Evolutionary conservation across 92 coral and sea anemone species (phyloP).

Genomic region (Parazoanthus darwini): DNA sequence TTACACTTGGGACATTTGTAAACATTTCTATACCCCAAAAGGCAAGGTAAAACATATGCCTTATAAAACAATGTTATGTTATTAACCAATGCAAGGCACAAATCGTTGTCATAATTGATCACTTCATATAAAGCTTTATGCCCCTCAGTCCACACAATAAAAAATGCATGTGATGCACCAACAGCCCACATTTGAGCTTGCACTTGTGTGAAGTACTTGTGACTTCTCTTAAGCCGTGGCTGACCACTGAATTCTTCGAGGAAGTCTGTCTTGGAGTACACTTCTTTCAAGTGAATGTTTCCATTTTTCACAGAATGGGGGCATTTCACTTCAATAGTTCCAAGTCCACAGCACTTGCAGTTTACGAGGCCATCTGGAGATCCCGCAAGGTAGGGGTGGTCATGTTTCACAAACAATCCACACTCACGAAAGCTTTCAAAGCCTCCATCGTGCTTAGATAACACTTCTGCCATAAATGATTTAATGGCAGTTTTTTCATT

Average conservation of each 20-base stretch:
- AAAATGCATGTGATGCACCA: constrained; percentile 39
- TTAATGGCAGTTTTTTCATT: constrained; percentile 53
- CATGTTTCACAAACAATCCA: constrained; percentile 55
- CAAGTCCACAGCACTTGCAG: constrained; percentile 43
- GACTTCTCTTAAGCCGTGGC: constrained; percentile 3
- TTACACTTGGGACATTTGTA: constrained; percentile 50
- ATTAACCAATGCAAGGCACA: not conserved
- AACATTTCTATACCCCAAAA: constrained; percentile 31
- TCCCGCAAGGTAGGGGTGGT: constrained; percentile 60
- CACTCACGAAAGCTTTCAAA: constrained; percentile 56
- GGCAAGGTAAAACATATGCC: constrained; percentile 40
- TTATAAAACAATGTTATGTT: constrained; percentile 38
- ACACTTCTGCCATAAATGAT: constrained; percentile 52
- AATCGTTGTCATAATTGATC: not conserved
- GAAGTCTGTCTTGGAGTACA: not conserved
- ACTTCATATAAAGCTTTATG: constrained; percentile 20
- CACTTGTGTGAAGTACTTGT: constrained; percentile 27
- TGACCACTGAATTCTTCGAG: not conserved
- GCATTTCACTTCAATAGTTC: constrained; percentile 48
- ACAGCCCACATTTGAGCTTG: constrained; percentile 46
- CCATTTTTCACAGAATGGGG: not conserved
- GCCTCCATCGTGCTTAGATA: constrained; percentile 57
- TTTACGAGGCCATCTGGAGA: constrained; percentile 65
- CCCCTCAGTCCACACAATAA: constrained; percentile 49
- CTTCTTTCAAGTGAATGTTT: not conserved